Conservation (phyloP, 2,113 vertebrate genomes). For the Pterophyllum scalare region DNA sequence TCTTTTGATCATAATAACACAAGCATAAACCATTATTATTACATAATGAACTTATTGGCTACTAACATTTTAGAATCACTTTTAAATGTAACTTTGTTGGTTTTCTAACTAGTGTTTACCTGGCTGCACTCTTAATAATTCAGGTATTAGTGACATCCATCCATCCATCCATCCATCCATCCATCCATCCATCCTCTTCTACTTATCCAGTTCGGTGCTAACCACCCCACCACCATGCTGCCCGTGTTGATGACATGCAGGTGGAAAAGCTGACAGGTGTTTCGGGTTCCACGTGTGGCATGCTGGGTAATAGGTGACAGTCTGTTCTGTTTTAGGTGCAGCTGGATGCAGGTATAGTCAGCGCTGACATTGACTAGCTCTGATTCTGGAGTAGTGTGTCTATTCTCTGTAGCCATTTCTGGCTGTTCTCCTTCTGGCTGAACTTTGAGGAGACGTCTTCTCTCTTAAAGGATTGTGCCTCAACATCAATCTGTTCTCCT, state of each 20-base stretch:
- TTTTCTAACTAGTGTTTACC: not conserved
- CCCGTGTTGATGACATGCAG: not conserved
- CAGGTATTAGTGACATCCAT: too few relatives aligned
- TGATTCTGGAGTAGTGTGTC: not conserved
- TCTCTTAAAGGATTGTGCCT: too few relatives aligned
- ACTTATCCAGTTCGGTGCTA: too few relatives aligned
- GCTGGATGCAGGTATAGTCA: not conserved
- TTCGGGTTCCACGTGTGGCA: not conserved
- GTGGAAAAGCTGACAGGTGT: not conserved
- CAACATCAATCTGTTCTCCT: not conserved
- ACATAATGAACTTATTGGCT: fast-evolving
- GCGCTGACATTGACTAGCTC: not conserved
- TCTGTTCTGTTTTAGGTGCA: not conserved
- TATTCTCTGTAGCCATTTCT: not conserved
- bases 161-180: too few relatives aligned
- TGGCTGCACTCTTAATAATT: fast-evolving
- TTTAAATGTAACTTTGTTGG: not conserved
- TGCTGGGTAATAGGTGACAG: not conserved
- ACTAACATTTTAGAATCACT: not conserved
- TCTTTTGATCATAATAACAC: not conserved
- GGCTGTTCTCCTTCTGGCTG: not conserved
- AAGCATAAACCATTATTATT: not conserved
- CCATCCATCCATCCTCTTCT: too few relatives aligned
- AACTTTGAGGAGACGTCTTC: not conserved
- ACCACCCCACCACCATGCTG: too few relatives aligned